phyloP scores from a whole-genome alignment of 2,113 vertebrate species.

The Opisthocomus hoazin region DNA sequence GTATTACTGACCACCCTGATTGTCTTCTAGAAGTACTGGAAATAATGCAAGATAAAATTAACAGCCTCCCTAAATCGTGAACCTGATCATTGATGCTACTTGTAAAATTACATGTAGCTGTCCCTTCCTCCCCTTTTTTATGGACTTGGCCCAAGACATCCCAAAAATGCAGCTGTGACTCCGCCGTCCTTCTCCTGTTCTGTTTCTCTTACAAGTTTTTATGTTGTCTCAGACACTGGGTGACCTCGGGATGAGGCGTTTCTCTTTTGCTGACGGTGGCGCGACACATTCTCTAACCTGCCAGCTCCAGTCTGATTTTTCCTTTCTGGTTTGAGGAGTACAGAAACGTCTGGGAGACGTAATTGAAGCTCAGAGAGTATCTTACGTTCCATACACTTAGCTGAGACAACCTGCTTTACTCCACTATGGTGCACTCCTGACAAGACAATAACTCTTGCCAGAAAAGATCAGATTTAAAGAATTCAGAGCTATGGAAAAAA shows the following conservation, averaged over 20 bases:
- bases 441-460: not conserved
- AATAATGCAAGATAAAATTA: not conserved
- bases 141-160: not conserved
- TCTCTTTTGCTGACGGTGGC: not conserved
- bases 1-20: not conserved
- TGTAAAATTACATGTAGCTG: not conserved
- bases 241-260: accelerated
- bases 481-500: not conserved
- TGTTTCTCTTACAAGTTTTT: not conserved
- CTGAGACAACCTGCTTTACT: not conserved
- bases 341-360: not conserved
- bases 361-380: not conserved
- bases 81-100: not conserved
- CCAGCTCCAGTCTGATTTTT: not conserved
- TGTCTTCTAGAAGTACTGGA: not conserved
- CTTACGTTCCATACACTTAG: not conserved
- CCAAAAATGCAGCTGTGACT: not conserved
- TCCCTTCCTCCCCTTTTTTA: not conserved
- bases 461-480: not conserved
- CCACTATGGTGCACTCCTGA: not conserved
- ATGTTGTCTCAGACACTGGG: not conserved
- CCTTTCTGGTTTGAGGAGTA: not conserved
- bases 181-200: not conserved
- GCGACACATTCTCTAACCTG: not conserved
- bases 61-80: not conserved